Evolutionary conservation across 2,888 invertebrate genomes (phyloP), one percentile per base, ranked within the genome.

Genomic region (Noctua fimbriata): DNA sequence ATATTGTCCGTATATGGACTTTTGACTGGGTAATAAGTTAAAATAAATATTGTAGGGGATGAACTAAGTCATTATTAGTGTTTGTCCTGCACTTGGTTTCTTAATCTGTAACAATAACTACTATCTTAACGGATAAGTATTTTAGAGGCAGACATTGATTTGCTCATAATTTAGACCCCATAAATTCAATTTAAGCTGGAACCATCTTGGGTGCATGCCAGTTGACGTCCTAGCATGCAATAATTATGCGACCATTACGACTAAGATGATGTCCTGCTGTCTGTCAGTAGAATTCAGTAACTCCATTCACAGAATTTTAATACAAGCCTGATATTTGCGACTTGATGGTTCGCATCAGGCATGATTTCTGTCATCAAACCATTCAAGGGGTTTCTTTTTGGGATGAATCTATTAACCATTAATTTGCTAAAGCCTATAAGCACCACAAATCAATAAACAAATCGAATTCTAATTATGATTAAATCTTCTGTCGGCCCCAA

Each of bases 191-290:
- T 60, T 52, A 69, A 47, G 32, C 28, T 52, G 21, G 32, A 44
- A 60, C 67, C 21, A 69, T 28, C 21, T 69, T 80, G 81, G 80
- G 44, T 32, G 41, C 18, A 18, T 24, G 79, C 79, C 73, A 80
- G 41, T n/a, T 60, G 41, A 80, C 67, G 44, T 67, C 55, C 66
- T n/a, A 21, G 32, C 49, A n/a, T 80, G 16, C n/a, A 52, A 60
- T 80, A 79, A 32, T 67, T 67, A 67, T 58, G 58, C 9, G 6
- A 49, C 18, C 5, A 24, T 70, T 55, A 24, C n/a, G 32, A 32
- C n/a, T 32, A 52, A 16, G 32, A 60, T 49, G n/a, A 41, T 41
- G 12, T 12, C 0, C 6, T 44, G 0, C 21, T 16, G 12, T 52
- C 9, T 16, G 52, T n/a, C 9, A 44, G 18, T 49, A 18, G 32